Base-by-base conservation (phyloP, 2,888 invertebrate genomes). In the Drosophila limbata region DNA sequence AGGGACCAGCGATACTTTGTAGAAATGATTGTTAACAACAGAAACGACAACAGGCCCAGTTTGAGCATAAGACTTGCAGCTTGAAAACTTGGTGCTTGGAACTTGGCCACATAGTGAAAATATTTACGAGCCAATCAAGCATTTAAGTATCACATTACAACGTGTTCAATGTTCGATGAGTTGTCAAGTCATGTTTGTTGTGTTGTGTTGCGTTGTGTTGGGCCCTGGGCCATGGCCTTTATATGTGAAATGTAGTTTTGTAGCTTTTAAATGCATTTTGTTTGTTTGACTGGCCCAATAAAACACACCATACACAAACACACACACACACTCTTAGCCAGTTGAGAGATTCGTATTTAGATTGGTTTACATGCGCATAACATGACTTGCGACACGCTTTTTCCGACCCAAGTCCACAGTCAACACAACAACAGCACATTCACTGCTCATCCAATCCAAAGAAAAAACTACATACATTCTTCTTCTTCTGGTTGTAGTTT, bases 61-160 rank as follows among this genome's bases (percentile, higher is more conserved):
- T 63, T 19, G 19, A 55, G 53, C 56, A 44, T 35, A 45, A 35
- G 45, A 33, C 33, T 56, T 35, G 56, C 28, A 35, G 35, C 19
- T 33, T 10, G 15, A 53, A 15, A 33, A 25, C 10, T 19, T 13
- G 17, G 35, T 52, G 42, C 48, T 42, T 45, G 33, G 39, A 42
- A 15, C 42, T 42, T 69, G 77, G 64, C 68, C 73, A 79, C 84
- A 90, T 85, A 84, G 82, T 90, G 78, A 89, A 89, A 87, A 91
- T 88, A 91, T 91, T 91, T 91, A 91, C 91, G 92, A 91, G 90
- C 90, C 88, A 90, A 90, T 91, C 90, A 90, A 91, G 88, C 91
- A 86, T 89, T 90, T 91, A 91, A 91, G 92, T 91, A 91, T 91
- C 91, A 90, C 89, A 91, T 91, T 91, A 91, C 91, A 91, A 89